Evolutionary conservation across 2,888 invertebrate species (phyloP).

Genomic region (Leptinotarsa rubiginosa): DNA sequence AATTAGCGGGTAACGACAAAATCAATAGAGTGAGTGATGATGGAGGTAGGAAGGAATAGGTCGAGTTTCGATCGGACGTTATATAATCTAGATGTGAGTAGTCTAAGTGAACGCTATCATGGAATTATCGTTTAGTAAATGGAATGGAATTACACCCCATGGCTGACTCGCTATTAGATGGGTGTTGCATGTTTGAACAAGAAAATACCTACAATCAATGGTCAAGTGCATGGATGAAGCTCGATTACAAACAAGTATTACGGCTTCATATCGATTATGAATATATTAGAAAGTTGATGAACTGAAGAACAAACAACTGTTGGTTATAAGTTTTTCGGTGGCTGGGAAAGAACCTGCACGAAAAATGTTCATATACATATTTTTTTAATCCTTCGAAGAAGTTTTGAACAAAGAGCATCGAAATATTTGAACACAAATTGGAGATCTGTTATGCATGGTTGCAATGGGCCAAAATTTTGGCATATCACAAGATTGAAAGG

Average conservation of each 20-base stretch:
- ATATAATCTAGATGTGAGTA: neutral
- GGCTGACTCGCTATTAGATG: neutral
- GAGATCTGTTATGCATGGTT: no score
- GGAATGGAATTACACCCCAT: neutral
- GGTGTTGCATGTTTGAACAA: neutral
- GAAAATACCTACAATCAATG: neutral
- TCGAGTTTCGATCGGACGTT: conserved; percentile 2
- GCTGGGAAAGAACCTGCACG: no score
- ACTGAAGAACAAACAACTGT: no score
- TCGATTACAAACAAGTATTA: neutral
- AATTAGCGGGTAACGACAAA: conserved; percentile 12
- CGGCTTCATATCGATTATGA: neutral
- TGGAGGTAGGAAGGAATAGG: conserved; percentile 7
- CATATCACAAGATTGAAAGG: no score
- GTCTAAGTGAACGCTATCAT: neutral
- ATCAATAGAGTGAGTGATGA: conserved; percentile 13
- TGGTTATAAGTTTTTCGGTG: no score
- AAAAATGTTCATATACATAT: no score
- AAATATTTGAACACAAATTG: no score
- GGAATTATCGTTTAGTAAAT: neutral
- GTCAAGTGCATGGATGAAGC: no score
- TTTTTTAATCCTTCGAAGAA: no score
- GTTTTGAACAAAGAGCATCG: no score
- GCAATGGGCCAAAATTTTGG: no score
- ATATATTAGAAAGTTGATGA: no score